Percentiles rank a stretch among this genome's conserved stretches.
phyloP scores from a whole-genome alignment of 2,888 invertebrate genomes.

The Macrophya alboannulata region DNA sequence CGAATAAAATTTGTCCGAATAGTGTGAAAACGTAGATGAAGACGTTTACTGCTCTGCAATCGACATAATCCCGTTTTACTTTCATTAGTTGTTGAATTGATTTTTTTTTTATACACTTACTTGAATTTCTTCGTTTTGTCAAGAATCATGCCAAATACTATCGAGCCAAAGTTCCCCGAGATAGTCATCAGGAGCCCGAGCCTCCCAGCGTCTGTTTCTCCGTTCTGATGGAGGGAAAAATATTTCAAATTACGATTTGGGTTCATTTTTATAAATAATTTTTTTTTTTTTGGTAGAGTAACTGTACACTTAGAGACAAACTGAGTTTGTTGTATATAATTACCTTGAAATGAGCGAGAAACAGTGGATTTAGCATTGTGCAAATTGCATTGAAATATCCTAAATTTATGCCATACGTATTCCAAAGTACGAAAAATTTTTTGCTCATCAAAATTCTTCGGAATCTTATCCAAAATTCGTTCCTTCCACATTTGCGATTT shows the following conservation, averaged over 20 bases:
- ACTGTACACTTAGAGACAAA: not conserved
- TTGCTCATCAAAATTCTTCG: constrained; percentile 80
- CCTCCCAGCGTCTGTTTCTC: constrained; percentile 82
- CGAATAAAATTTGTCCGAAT: constrained; percentile 7
- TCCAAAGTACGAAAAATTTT: constrained; percentile 81
- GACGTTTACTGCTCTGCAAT: constrained; percentile 28
- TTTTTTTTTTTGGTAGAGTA: not conserved
- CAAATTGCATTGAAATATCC: constrained; percentile 88
- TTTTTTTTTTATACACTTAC: not conserved
- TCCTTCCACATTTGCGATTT: constrained; percentile 57
- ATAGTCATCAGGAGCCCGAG: constrained; percentile 84
- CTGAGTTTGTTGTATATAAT: not conserved
- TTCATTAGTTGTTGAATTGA: not conserved
- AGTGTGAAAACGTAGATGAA: not conserved
- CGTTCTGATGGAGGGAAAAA: constrained; percentile 70
- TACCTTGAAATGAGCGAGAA: constrained; percentile 75
- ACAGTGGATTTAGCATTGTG: constrained; percentile 81
- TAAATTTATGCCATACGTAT: constrained; percentile 85
- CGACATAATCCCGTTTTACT: not conserved
- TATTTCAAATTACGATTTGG: not conserved
- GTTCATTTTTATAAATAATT: not conserved
- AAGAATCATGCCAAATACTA: constrained; percentile 83
- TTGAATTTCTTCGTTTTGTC: constrained; percentile 84
- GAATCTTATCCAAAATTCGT: constrained; percentile 70
- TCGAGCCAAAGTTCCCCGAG: constrained; percentile 84